Evolutionary conservation across 2,113 vertebrate species (phyloP).

Genomic region (Psophia crepitans): DNA sequence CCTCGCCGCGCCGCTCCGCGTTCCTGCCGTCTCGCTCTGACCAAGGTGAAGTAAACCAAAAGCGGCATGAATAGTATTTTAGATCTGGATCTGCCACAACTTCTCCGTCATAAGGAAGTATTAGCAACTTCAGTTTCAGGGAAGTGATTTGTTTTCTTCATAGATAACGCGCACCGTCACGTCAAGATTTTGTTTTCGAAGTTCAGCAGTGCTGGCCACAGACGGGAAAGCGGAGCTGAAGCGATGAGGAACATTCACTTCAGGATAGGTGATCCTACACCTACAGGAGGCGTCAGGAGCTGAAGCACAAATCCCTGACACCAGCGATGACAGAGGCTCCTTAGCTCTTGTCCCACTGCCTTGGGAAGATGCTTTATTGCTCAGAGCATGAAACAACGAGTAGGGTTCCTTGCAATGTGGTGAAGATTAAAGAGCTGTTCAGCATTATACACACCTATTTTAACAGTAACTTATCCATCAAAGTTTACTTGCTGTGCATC

Average conservation of each 20-base stretch:
- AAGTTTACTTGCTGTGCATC: background rate
- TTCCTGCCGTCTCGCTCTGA: background rate
- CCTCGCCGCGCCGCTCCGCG: rapidly evolving
- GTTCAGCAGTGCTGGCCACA: background rate
- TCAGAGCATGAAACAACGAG: background rate
- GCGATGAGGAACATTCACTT: rapidly evolving
- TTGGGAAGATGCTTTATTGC: background rate
- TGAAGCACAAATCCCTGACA: background rate
- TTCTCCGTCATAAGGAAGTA: background rate
- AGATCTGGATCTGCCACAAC: background rate
- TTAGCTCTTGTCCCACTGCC: background rate
- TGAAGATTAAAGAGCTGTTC: background rate
- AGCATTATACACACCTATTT: background rate
- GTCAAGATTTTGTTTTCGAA: background rate
- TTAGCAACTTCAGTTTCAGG: background rate
- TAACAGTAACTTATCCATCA: background rate
- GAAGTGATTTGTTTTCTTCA: background rate
- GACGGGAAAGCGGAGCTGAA: rapidly evolving
- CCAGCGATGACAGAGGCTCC: rapidly evolving
- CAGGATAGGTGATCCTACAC: background rate
- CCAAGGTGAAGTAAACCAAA: background rate
- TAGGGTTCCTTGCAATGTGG: background rate
- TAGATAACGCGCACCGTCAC: rapidly evolving
- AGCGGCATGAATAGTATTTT: background rate
- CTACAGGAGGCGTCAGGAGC: background rate